These are phyloP conservation scores for Teleogryllus oceanicus DNA, from an alignment of 2,888 invertebrate species.

Conservation along the genomic window DNA sequence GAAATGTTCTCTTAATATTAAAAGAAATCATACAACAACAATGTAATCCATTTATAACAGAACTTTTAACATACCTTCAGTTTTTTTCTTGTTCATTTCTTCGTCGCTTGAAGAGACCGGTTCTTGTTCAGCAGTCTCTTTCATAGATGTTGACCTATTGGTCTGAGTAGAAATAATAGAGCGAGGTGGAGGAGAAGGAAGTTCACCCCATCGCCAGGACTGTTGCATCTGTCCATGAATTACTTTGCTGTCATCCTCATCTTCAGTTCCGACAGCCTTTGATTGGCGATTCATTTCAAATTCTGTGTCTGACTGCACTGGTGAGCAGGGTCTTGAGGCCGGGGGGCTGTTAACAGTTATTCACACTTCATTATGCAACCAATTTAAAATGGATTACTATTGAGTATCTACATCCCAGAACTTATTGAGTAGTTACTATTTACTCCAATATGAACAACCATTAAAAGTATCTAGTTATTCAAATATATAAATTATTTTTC, in stretches of 20 bases:
- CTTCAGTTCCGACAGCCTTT: conserved; percentile 48
- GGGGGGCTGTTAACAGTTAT: conserved; percentile 39
- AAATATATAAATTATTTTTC: too few relatives aligned
- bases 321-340: conserved; percentile 72
- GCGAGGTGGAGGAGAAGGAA: conserved; percentile 61
- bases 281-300: conserved; percentile 59
- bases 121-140: conserved; percentile 38
- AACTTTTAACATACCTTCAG: conserved; percentile 39
- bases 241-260: conserved; percentile 45
- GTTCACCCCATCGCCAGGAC: conserved; percentile 89
- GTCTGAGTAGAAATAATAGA: conserved; percentile 38
- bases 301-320: conserved; percentile 92
- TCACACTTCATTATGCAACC: too few relatives aligned
- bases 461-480: too few relatives aligned
- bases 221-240: conserved; percentile 51
- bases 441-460: neutral
- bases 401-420: conserved; percentile 32
- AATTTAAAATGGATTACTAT: neutral
- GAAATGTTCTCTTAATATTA: neutral
- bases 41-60: too few relatives aligned
- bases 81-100: conserved; percentile 45
- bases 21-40: neutral
- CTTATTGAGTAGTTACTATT: neutral
- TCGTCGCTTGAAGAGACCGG: conserved; percentile 47
- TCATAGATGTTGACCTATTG: conserved; percentile 22